Conservation (phyloP, 2,113 vertebrate species). For the Gracilinanus agilis region DNA sequence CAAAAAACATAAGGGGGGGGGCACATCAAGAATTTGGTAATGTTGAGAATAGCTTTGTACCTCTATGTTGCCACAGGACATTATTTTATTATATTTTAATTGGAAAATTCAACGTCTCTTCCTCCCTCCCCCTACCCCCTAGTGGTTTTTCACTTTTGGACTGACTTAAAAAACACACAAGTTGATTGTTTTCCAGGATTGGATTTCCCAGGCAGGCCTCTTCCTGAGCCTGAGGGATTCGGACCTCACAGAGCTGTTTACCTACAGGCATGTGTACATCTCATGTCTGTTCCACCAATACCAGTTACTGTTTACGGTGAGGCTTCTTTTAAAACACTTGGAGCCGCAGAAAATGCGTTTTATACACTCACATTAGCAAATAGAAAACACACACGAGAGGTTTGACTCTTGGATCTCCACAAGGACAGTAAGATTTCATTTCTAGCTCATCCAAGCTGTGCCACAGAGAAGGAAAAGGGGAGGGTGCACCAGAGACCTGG, state of each 20-base stretch:
- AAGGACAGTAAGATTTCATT: conserved; percentile 50
- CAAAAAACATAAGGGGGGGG: conserved; percentile 73
- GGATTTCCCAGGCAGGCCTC: conserved; percentile 71
- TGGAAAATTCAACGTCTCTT: conserved; percentile 73
- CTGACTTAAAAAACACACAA: conserved; percentile 71
- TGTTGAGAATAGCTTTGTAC: conserved; percentile 73
- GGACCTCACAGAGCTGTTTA: conserved; percentile 38
- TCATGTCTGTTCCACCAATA: conserved; percentile 63
- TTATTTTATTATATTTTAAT: conserved; percentile 60
- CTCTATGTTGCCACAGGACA: conserved; percentile 48
- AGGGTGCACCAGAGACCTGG: conserved; percentile 17
- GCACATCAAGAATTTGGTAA: conserved; percentile 59
- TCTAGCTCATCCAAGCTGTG: conserved; percentile 18
- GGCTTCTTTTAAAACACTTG: conserved; percentile 55
- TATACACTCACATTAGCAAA: conserved; percentile 48
- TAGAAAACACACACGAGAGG: conserved; percentile 47
- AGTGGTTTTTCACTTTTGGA: conserved; percentile 57
- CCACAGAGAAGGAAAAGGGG: conserved; percentile 63
- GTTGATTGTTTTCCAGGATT: conserved; percentile 64
- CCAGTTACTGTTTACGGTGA: conserved; percentile 25
- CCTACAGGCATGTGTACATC: conserved; percentile 36
- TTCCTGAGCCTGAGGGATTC: conserved; percentile 72
- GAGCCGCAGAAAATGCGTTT: conserved; percentile 66
- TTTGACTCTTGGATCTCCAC: conserved; percentile 46
- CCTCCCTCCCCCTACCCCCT: conserved; percentile 51